phyloP scores from a whole-genome alignment of 1,140 invertebrate species.

The Leptinotarsa defecta region DNA sequence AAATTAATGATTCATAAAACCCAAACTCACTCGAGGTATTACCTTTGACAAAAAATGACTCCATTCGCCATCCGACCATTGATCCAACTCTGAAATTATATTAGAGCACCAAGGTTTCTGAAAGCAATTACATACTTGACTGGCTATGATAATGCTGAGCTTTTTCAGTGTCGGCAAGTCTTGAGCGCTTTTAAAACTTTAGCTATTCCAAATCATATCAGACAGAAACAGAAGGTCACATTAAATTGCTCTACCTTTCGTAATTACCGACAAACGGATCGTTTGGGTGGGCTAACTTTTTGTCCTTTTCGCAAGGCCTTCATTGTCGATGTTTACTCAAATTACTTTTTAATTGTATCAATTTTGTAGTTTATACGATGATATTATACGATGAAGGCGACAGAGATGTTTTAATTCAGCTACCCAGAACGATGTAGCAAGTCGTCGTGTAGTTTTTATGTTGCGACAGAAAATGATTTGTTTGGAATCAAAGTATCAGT shows the following conservation, averaged over 20 bases:
- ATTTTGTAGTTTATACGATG: no score
- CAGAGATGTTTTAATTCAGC: no score
- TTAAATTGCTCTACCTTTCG: constrained; percentile 9
- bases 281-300: not conserved
- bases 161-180: constrained; percentile 13
- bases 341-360: no score
- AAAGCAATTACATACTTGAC: constrained; percentile 18
- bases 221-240: constrained; percentile 4
- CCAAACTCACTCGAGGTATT: no score
- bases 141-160: constrained; percentile 13
- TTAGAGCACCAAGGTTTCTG: not conserved
- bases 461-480: no score
- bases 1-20: no score
- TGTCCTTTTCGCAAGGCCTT: not conserved
- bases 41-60: not conserved
- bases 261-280: constrained; percentile 8
- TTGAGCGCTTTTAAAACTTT: constrained; percentile 3
- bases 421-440: no score
- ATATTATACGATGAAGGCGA: no score
- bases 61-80: not conserved
- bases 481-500: no score
- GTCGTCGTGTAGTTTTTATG: no score
- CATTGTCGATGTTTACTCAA: no score
- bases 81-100: constrained; percentile 4
- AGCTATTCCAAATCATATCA: constrained; percentile 8